Evolutionary conservation across 2,797 vertebrate genomes (phyloP), one percentile per base, ranked within the genome.

Genomic region (Anguilla pacifica): DNA sequence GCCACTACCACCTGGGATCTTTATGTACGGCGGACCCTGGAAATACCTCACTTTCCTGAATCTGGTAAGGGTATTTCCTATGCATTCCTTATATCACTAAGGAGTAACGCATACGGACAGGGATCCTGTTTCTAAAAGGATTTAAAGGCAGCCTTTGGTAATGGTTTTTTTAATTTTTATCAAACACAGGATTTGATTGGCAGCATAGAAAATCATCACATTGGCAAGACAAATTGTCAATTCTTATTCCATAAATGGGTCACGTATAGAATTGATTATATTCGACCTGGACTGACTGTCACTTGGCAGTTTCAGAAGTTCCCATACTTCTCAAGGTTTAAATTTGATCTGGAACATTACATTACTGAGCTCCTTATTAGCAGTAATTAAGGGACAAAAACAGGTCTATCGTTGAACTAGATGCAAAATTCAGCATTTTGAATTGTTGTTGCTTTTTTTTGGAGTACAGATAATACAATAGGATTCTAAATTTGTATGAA

Each of bases 41-140:
- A 98, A 98, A 92, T 99, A 97, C 90, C 94, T 99, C 89, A 99
- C 98, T 1, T 94, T 98, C 79, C 93, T 98, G 89, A 98, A 99
- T 93, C 93, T 98, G 96, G 98, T 99, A 95, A 97, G 97, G 89
- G 28, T 83, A 46, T 86, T 89, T 39, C 35, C 4, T 19, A 31
- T 46, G 2, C 39, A 22, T 35, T 89, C 39, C 46, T 39, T 6
- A 46, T 15, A 35, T 74, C 28, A 31, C 13, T 6, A 31, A 74
- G 28, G 31, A 74, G n/a, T 31, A 70, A 70, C 9, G 9, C 67
- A 28, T 25, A 19, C 2, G 59, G 22, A 67, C 6, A 31, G 28
- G 31, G 70, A 3, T 74, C 67, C 13, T 31, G 15, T 74, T 74
- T 35, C 28, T 67, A n/a, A 74, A 39, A 17, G 28, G 15, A 70